Evolutionary conservation across 2,888 invertebrate genomes (phyloP).

Genomic region (Trichogramma dendrolimi): DNA sequence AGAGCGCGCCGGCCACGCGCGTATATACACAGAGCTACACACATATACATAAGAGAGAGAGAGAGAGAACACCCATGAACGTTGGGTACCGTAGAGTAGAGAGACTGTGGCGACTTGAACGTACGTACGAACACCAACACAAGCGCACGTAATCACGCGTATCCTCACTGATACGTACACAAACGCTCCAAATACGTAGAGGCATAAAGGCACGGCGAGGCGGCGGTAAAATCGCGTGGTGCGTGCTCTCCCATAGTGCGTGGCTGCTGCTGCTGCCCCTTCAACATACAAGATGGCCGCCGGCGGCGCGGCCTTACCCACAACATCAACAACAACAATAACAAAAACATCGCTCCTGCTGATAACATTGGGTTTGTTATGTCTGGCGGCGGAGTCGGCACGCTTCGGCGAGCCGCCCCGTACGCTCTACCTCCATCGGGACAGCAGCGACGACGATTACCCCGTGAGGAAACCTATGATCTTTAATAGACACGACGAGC

Average conservation of each 20-base stretch:
- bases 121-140: too few species aligned
- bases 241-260: not conserved
- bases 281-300: not conserved
- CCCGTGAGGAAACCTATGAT: slow-evolving; percentile 30
- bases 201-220: too few species aligned
- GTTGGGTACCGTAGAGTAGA: too few species aligned
- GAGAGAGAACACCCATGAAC: too few species aligned
- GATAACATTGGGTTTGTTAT: not conserved
- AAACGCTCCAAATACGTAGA: too few species aligned
- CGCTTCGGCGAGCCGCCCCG: slow-evolving; percentile 39
- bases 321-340: not conserved
- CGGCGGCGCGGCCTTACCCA: not conserved
- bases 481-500: slow-evolving; percentile 31
- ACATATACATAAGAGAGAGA: too few species aligned
- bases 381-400: slow-evolving; percentile 10
- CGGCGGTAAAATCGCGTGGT: not conserved
- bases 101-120: too few species aligned
- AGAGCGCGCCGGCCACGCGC: too few species aligned
- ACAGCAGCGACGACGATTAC: slow-evolving; percentile 21
- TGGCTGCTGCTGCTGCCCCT: not conserved
- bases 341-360: not conserved
- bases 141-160: too few species aligned
- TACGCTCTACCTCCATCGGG: slow-evolving; percentile 33
- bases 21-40: too few species aligned
- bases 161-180: too few species aligned